These are phyloP conservation scores for Drosophila putrida DNA, from an alignment of 2,888 invertebrate species.

Conservation along the genomic window DNA sequence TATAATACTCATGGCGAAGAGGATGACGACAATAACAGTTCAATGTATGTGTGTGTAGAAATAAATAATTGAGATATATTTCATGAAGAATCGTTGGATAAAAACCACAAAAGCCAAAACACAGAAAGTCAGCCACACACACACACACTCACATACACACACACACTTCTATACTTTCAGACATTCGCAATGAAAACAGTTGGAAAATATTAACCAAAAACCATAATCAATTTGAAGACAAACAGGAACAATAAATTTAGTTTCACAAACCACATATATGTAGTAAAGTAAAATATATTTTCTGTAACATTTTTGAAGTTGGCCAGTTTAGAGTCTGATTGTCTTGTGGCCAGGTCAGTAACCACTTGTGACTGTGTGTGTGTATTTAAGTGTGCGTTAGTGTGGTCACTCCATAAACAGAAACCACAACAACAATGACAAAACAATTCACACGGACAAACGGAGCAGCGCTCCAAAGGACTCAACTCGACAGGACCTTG, in stretches of 20 bases:
- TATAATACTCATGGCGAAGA: constrained; percentile 3
- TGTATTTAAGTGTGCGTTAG: constrained; percentile 1
- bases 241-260: constrained; percentile 60
- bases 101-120: constrained; percentile 34
- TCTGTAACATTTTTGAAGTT: constrained; percentile 34
- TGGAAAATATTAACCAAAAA: constrained; percentile 30
- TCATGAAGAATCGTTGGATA: constrained; percentile 31
- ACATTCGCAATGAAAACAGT: constrained; percentile 9
- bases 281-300: constrained; percentile 16
- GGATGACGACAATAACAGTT: constrained; percentile 1
- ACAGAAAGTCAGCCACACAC: constrained; percentile 14
- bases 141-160: constrained; percentile 6
- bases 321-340: constrained; percentile 53
- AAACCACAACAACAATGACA: constrained; percentile 49
- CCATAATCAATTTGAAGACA: constrained; percentile 1
- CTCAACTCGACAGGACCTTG: constrained; percentile 61
- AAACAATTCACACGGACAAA: constrained; percentile 58
- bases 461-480: constrained; percentile 37
- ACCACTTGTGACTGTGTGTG: constrained; percentile 10
- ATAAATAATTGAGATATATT: constrained; percentile 76
- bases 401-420: constrained; percentile 2
- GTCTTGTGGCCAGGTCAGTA: constrained; percentile 37
- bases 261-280: constrained; percentile 58
- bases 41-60: constrained; percentile 18
- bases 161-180: neutral